Percentiles rank a stretch among this genome's conserved stretches.
phyloP scores from a whole-genome alignment of 2,888 invertebrate genomes.

The Agonopterix subpropinquella region DNA sequence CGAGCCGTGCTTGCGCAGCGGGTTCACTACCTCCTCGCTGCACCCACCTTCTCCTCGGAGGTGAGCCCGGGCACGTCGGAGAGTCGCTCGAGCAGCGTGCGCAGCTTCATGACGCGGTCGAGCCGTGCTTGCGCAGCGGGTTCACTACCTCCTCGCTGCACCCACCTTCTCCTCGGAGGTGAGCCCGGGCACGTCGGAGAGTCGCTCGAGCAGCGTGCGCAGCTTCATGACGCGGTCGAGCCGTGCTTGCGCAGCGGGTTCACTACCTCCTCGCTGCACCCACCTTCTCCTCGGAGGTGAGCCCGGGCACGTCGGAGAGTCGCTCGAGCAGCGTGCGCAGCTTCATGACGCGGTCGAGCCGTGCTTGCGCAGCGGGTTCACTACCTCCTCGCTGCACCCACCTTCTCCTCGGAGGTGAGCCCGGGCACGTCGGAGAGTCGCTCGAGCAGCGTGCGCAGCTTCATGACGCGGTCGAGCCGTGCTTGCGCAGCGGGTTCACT shows the following conservation, averaged over 20 bases:
- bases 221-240: conserved; percentile 97
- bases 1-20: conserved; percentile 81
- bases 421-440: conserved; percentile 93
- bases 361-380: conserved; percentile 69
- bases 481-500: conserved; percentile 59
- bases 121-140: conserved; percentile 78
- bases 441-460: conserved; percentile 90
- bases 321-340: conserved; percentile 90
- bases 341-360: conserved; percentile 96
- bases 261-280: no score
- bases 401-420: conserved; percentile 93
- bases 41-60: conserved; percentile 92
- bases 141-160: no score
- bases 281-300: conserved; percentile 94
- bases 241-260: conserved; percentile 75
- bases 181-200: conserved; percentile 93
- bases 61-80: conserved; percentile 94
- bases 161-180: conserved; percentile 94
- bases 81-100: conserved; percentile 89
- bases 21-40: no score
- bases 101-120: conserved; percentile 95
- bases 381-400: no score
- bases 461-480: conserved; percentile 96
- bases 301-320: conserved; percentile 92
- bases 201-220: conserved; percentile 88